Evolutionary conservation across 2,888 invertebrate species (phyloP).

Genomic region (Hybos culiciformis): DNA sequence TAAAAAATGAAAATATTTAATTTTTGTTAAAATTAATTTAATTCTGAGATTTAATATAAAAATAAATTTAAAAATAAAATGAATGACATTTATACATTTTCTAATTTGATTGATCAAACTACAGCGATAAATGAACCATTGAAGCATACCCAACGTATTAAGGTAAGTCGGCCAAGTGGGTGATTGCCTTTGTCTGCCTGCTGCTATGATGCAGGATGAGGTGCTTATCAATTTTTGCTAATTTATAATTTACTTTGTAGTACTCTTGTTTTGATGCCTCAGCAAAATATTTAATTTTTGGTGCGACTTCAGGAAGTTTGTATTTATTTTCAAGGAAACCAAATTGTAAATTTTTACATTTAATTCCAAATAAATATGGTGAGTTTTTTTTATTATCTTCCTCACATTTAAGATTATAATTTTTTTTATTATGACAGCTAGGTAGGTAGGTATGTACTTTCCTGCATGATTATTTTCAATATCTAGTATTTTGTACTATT

Average conservation of each 20-base stretch:
- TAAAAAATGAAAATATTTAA: too few species aligned
- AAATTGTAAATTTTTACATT: constrained; percentile 54
- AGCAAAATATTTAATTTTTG: constrained; percentile 55
- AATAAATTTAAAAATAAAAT: not conserved
- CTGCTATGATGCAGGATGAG: too few species aligned
- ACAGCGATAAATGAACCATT: constrained; percentile 46
- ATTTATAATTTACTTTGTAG: constrained; percentile 38
- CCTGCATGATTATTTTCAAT: too few species aligned
- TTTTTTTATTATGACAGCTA: too few species aligned
- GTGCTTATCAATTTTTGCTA: not conserved
- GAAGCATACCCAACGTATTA: constrained; percentile 55
- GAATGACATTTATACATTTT: constrained; percentile 21
- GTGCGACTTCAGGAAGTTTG: constrained; percentile 69
- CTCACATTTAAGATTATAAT: too few species aligned
- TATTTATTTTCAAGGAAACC: constrained; percentile 62
- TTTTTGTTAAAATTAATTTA: too few species aligned
- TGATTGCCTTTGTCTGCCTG: not conserved
- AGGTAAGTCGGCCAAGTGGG: constrained; percentile 37
- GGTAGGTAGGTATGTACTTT: too few species aligned
- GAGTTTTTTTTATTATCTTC: too few species aligned
- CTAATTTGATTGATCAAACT: constrained; percentile 45
- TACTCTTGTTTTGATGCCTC: constrained; percentile 67
- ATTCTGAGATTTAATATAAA: too few species aligned
- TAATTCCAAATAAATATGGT: constrained; percentile 68
- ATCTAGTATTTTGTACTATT: too few species aligned